Base-by-base conservation (phyloP, 2,113 vertebrate species). In the Petroica traversi region DNA sequence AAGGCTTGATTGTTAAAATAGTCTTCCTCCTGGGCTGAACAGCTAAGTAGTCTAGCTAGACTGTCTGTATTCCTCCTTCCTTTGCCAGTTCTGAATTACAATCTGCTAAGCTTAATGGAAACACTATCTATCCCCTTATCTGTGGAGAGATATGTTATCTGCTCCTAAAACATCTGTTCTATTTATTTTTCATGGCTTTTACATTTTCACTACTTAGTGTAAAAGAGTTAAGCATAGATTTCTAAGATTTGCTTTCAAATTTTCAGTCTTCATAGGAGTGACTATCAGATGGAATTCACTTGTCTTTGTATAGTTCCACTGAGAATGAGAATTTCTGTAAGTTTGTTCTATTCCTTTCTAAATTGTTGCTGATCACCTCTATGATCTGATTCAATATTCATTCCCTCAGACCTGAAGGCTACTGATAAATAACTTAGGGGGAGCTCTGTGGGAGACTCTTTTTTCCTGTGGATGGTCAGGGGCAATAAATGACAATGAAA, bases 81-180 rank as follows among this genome's bases (percentile, higher is more conserved):
- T 84, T 79, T 87, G 43, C 41, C 34, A 43, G 38, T 62, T 92
- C 41, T 78, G 71, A 73, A 86, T 12, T 85, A 41, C 75, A 75
- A 73, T 33, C 24, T 73, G 46, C 49, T 95, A 61, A 94, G 62
- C 46, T 85, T 83, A 59, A 93, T 95, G 74, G 62, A 91, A 95
- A 88, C 46, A 22, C 49, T 75, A 69, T 89, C 71, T 93, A 33
- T 36, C 18, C 22, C 20, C 26, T 88, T 95, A 95, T 93, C 71
- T 91, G 58, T 69, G 22, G 22, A 51, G 62, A 94, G 71, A 89
- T 85, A 95, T 4, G 46, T 26, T 95, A 82, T 95, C 93, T 93
- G 28, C 33, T 91, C 59, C 82, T 88, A 69, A 90, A 75, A 61
- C 18, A 52, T 59, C 62, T 81, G 48, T 63, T 91, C 55, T 31